Conservation (phyloP, 2,888 invertebrate genomes). For the Chrysina gloriosa region DNA sequence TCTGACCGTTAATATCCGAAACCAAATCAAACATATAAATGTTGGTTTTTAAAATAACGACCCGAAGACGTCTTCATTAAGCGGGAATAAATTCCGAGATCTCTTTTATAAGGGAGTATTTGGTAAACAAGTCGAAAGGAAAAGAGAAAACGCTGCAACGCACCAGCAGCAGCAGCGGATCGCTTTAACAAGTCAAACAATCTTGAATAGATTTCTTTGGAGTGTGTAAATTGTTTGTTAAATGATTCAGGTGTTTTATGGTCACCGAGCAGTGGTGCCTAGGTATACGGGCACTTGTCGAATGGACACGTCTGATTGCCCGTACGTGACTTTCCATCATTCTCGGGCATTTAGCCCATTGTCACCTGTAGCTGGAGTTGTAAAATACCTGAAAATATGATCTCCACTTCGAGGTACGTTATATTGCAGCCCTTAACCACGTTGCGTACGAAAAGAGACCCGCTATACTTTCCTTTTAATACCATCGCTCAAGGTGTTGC, state of each 20-base stretch:
- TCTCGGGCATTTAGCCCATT: conserved; percentile 59
- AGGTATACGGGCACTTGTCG: conserved; percentile 43
- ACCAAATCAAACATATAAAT: conserved; percentile 34
- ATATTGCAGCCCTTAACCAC: conserved; percentile 31
- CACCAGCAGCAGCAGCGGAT: conserved; percentile 23
- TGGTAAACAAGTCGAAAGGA: conserved; percentile 25
- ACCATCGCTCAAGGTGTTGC: not conserved
- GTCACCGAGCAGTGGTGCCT: conserved; percentile 40
- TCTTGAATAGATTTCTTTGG: conserved; percentile 39
- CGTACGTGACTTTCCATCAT: conserved; percentile 63
- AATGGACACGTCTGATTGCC: conserved; percentile 52
- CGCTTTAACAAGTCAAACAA: conserved; percentile 37
- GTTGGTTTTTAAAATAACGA: conserved; percentile 36
- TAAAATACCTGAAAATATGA: conserved; percentile 46
- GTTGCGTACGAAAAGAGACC: conserved; percentile 6
- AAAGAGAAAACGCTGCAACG: conserved; percentile 26
- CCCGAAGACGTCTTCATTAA: conserved; percentile 34
- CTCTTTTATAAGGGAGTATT: conserved; percentile 35
- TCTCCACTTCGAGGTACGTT: conserved; percentile 36
- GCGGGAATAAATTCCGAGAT: conserved; percentile 33
- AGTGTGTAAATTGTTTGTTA: conserved; percentile 42
- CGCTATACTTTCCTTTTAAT: conserved; percentile 9
- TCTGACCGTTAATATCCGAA: conserved; percentile 19
- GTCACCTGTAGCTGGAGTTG: conserved; percentile 56
- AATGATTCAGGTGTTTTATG: conserved; percentile 47